Percentiles rank a stretch among this genome's conserved stretches.
Evolutionary conservation across 2,888 invertebrate species (phyloP).

Genomic region (Ichneumon xanthorius): DNA sequence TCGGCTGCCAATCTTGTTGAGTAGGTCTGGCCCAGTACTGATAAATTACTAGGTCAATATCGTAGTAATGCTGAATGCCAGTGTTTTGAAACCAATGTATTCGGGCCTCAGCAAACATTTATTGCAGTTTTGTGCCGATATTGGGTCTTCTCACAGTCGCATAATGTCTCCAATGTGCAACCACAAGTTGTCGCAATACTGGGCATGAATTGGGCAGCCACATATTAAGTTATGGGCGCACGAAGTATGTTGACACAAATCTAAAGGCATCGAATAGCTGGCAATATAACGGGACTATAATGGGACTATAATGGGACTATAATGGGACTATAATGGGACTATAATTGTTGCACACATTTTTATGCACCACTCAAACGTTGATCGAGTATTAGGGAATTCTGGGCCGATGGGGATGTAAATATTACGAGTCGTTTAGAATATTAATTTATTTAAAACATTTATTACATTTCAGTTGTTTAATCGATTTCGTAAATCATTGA

Average conservation of each 20-base stretch:
- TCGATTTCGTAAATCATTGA: conserved; percentile 20
- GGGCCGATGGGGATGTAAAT: no score
- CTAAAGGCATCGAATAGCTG: no score
- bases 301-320: no score
- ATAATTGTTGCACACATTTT: no score
- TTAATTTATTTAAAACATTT: no score
- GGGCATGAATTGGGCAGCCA: background rate
- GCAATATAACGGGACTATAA: no score
- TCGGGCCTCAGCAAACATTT: conserved; percentile 1
- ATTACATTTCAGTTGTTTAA: background rate
- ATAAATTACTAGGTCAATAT: conserved; percentile 14
- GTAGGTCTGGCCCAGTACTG: conserved; percentile 29
- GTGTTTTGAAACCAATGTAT: conserved; percentile 7
- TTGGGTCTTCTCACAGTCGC: conserved; percentile 1
- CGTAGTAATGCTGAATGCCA: background rate
- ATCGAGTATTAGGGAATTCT: no score
- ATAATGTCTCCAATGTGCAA: background rate
- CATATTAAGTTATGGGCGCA: no score
- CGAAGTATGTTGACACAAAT: no score
- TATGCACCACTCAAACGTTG: no score
- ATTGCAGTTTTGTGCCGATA: conserved; percentile 2
- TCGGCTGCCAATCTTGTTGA: background rate
- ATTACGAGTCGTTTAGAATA: no score
- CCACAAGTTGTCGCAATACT: conserved; percentile 12
- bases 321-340: no score